These are phyloP conservation scores for Fregata magnificens DNA, from an alignment of 2,113 vertebrate genomes.

Conservation along the genomic window DNA sequence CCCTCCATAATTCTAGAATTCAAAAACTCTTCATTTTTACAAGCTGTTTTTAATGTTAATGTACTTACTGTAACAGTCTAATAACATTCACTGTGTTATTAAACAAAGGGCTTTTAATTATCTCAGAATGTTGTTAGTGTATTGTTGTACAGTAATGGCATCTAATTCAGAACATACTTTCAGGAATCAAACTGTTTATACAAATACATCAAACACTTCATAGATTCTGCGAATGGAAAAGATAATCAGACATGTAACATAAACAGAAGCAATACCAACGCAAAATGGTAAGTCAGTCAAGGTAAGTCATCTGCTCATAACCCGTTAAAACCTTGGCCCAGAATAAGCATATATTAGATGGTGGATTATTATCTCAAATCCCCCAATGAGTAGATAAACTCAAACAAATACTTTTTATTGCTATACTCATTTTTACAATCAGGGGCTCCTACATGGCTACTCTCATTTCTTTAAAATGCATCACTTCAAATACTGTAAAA, in stretches of 20 bases:
- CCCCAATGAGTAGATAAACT: background rate
- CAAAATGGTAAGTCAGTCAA: background rate
- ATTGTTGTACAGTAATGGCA: background rate
- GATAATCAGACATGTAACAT: background rate
- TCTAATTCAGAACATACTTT: constrained; percentile 7
- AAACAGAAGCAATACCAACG: background rate
- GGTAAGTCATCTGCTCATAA: background rate
- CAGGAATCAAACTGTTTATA: constrained; percentile 1
- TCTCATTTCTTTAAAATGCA: background rate
- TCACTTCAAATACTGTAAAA: background rate
- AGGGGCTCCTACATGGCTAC: background rate
- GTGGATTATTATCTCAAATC: background rate
- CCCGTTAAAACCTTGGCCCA: background rate
- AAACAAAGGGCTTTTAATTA: background rate
- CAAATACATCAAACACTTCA: background rate
- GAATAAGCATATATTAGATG: background rate
- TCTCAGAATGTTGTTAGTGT: background rate
- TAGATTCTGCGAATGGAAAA: background rate
- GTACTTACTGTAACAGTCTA: background rate
- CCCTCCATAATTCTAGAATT: background rate
- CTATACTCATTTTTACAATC: background rate
- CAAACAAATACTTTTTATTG: background rate
- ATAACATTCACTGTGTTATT: background rate
- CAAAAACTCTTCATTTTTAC: background rate
- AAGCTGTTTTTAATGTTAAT: background rate